Evolutionary conservation across 2,113 vertebrate species (phyloP), one percentile per base, ranked within the genome.

Genomic region (Phrynosoma blainvillii): DNA sequence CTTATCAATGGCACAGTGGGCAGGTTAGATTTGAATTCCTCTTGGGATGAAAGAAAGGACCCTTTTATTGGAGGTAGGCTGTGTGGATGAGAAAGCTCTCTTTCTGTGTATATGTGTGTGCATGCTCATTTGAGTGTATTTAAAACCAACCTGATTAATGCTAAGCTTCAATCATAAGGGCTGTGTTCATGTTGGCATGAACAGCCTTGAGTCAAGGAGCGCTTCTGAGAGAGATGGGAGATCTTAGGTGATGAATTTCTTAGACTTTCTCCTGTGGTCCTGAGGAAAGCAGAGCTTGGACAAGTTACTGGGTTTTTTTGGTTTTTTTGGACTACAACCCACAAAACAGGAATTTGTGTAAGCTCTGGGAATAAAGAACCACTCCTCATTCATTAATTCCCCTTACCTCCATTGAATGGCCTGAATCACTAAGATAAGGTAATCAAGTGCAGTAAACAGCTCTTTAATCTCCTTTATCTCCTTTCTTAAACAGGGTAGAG

Each of bases 381-480:
- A 32, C 27, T 10, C 20, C 32, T 27, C 20, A 73, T 71, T 54
- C 42, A 71, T 87, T 79, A 32, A 59, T 71, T 73, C 40, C 30
- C 36, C 77, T 85, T 65, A 36, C 62, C 20, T 78, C 16, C 40
- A 16, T 21, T 89, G 82, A 74, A 80, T 74, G 36, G 36, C 76
- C 56, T 52, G 77, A 80, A 40, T 74, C 56, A 32, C 77, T 27
- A 9, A 75, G 83, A 84, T 62, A 89, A 73, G 76, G 54, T 32
- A 73, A 84, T 84, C 52, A 84, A 32, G 52, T 12, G 25, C 52
- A 62, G 75, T 54, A 56, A 56, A 54, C 59, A 84, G 23, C 20
- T 52, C 47, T 40, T 25, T 80, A 30, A 80, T 80, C 66, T 27
- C 42, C 70, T 82, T n/a, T 0, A 82, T 65, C 47, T 84, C 30